A percentile compares a stretch with the other conserved stretches of the same genome.
Conservation (phyloP, 1,140 invertebrate species). For the Ceratina calcarata region DNA sequence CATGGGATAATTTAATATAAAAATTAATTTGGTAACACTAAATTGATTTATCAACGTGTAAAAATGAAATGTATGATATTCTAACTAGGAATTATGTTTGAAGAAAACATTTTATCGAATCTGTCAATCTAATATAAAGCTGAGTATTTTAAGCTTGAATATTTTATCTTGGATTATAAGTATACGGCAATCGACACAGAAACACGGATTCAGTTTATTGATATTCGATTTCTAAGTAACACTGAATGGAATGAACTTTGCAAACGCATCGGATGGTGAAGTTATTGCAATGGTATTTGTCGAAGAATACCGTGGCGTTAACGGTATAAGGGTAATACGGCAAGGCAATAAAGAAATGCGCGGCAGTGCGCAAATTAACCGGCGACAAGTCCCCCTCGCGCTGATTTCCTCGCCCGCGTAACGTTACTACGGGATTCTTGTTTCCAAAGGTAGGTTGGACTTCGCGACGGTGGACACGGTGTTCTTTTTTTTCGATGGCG, state of each 20-base stretch:
- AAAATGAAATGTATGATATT: too few species aligned
- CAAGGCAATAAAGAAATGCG: conserved; percentile 53
- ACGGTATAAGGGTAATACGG: conserved; percentile 47
- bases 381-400: conserved; percentile 11
- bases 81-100: too few species aligned
- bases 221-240: too few species aligned
- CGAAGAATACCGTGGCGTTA: conserved; percentile 21
- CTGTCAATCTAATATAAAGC: too few species aligned
- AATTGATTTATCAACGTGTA: too few species aligned
- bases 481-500: neutral
- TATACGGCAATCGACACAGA: too few species aligned
- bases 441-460: neutral
- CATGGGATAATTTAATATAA: too few species aligned
- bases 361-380: conserved; percentile 45
- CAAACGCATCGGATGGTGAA: neutral
- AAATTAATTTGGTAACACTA: too few species aligned
- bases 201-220: too few species aligned
- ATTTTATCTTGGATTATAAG: too few species aligned
- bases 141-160: too few species aligned
- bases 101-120: too few species aligned
- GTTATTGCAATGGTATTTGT: neutral
- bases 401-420: conserved; percentile 28
- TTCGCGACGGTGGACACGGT: neutral
- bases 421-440: conserved; percentile 50
- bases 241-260: neutral